phyloP scores from a whole-genome alignment of 2,888 invertebrate species.

The Eupithecia subumbrata region DNA sequence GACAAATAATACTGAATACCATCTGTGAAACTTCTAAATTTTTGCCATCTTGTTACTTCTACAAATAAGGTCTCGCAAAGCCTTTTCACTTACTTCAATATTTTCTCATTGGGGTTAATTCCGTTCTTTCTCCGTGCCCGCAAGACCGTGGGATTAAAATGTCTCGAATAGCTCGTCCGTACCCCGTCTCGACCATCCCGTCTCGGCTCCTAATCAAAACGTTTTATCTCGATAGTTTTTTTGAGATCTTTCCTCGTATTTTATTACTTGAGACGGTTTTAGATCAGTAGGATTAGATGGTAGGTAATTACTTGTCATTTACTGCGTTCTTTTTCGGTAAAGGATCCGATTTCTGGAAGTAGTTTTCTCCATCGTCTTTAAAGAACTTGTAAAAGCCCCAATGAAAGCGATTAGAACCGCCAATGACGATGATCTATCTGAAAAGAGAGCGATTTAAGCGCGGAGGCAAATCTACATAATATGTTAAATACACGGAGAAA shows the following conservation, averaged over 20 bases:
- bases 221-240: conserved; percentile 40
- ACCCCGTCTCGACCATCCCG: background rate
- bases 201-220: conserved; percentile 39
- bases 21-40: background rate
- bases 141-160: conserved; percentile 35
- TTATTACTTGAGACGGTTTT: conserved; percentile 16
- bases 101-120: conserved; percentile 17
- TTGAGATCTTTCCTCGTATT: conserved; percentile 28
- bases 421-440: too few species aligned
- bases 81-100: conserved; percentile 23
- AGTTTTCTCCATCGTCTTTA: background rate
- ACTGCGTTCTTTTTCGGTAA: conserved; percentile 6
- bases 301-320: conserved; percentile 24
- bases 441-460: too few species aligned
- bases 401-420: too few species aligned
- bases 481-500: too few species aligned
- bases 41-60: background rate
- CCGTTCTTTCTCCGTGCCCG: conserved; percentile 18
- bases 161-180: conserved; percentile 5
- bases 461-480: too few species aligned
- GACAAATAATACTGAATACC: too few species aligned
- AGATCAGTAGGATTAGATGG: conserved; percentile 19
- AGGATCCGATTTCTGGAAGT: background rate
- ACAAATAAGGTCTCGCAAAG: background rate
- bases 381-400: too few species aligned